A percentile compares a stretch with the other conserved stretches of the same genome.
phyloP scores from a whole-genome alignment of 2,797 vertebrate species.

The Otus scops region DNA sequence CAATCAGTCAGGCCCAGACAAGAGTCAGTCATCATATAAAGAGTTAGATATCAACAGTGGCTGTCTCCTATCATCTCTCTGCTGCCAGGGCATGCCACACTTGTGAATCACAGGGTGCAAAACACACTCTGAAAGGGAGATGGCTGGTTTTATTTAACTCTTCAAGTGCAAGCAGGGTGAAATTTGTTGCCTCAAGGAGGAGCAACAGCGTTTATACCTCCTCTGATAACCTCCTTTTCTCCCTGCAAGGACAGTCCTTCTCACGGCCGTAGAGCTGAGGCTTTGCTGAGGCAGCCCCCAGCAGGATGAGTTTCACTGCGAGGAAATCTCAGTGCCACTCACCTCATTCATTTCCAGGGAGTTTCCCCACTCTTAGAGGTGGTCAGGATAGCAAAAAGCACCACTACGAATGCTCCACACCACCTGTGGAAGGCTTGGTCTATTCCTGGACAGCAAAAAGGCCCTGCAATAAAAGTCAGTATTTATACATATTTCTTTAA shows the following conservation, averaged over 20 bases:
- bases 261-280: background rate
- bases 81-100: background rate
- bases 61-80: background rate
- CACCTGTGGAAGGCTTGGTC: background rate
- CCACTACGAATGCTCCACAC: rapidly evolving
- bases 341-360: background rate
- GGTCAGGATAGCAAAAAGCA: background rate
- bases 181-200: background rate
- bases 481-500: background rate
- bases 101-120: background rate
- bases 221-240: background rate
- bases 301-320: background rate
- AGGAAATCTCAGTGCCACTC: background rate
- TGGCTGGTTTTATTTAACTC: background rate
- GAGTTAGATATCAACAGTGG: background rate
- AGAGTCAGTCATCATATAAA: background rate
- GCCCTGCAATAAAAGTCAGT: background rate
- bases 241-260: background rate
- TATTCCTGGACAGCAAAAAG: background rate
- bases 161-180: background rate
- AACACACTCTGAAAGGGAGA: background rate
- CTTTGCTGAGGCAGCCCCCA: background rate
- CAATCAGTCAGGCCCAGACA: background rate
- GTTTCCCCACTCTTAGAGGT: background rate
- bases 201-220: background rate